These are phyloP conservation scores for Platerodrilus igneus DNA, from an alignment of 2,888 invertebrate genomes.

Conservation along the genomic window DNA sequence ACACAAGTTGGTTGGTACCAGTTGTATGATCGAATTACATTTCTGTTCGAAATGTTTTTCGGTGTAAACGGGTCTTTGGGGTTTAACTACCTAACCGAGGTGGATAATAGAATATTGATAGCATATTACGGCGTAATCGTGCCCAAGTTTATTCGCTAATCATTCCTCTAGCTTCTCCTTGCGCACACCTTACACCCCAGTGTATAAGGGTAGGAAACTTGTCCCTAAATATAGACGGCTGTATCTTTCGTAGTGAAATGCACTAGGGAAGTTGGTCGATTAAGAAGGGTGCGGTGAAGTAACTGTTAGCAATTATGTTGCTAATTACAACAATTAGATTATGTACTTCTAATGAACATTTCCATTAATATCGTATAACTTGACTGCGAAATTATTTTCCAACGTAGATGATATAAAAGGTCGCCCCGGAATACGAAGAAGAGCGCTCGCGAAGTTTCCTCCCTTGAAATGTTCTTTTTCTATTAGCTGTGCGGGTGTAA, in stretches of 20 bases:
- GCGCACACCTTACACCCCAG: too few species aligned
- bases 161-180: constrained; percentile 14
- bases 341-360: constrained; percentile 24
- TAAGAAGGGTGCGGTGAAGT: constrained; percentile 22
- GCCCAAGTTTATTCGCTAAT: constrained; percentile 22
- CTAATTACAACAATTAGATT: constrained; percentile 28
- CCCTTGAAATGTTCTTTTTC: not conserved
- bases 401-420: too few species aligned
- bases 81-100: constrained; percentile 18
- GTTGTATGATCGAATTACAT: too few species aligned
- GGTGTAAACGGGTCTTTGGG: constrained; percentile 12
- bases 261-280: constrained; percentile 17
- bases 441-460: not conserved
- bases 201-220: constrained; percentile 14
- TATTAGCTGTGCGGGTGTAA: not conserved
- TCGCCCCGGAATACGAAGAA: too few species aligned
- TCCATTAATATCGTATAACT: too few species aligned
- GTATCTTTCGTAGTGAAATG: constrained; percentile 17
- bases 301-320: constrained; percentile 26
- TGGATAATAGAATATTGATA: constrained; percentile 24
- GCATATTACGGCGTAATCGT: constrained; percentile 21
- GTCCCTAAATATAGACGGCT: constrained; percentile 20
- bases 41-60: constrained; percentile 7
- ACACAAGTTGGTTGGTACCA: too few species aligned
- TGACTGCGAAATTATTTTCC: too few species aligned